Conservation (phyloP, 2,797 vertebrate species). For the Coreius guichenoti region DNA sequence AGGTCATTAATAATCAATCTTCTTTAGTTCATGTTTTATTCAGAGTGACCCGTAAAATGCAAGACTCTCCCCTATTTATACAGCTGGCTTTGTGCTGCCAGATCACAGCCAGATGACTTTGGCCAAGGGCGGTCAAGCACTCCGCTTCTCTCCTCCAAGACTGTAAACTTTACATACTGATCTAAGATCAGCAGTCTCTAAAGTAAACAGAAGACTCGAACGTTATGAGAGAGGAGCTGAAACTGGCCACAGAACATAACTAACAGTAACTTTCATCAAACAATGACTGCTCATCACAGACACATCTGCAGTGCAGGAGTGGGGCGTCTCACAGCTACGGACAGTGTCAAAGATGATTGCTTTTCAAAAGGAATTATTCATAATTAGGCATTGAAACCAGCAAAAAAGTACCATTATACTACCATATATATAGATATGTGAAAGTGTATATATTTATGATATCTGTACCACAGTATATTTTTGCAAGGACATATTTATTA, state of each 20-base stretch:
- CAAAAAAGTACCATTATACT: background rate
- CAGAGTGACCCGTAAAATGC: constrained; percentile 70
- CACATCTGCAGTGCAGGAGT: constrained; percentile 19
- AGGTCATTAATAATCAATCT: constrained; percentile 69
- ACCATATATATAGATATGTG: background rate
- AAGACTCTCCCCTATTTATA: constrained; percentile 69
- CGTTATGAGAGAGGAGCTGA: constrained; percentile 23
- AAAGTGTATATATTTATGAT: too few relatives aligned
- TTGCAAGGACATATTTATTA: background rate
- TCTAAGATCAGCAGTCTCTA: constrained; percentile 27
- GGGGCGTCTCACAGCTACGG: constrained; percentile 23
- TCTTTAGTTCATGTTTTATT: constrained; percentile 62
- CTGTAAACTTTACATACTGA: constrained; percentile 40
- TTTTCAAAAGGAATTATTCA: constrained; percentile 31
- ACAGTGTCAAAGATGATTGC: constrained; percentile 27
- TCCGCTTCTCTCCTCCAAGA: constrained; percentile 39
- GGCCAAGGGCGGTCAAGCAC: constrained; percentile 44
- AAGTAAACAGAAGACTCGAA: constrained; percentile 28
- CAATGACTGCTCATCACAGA: constrained; percentile 33
- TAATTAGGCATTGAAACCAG: constrained; percentile 7
- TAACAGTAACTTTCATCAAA: constrained; percentile 42
- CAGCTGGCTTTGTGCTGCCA: constrained; percentile 60
- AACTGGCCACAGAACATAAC: constrained; percentile 24
- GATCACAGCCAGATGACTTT: constrained; percentile 56
- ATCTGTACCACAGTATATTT: background rate